Evolutionary conservation across 2,888 invertebrate genomes (phyloP).

Genomic region (Capitulum mitella): DNA sequence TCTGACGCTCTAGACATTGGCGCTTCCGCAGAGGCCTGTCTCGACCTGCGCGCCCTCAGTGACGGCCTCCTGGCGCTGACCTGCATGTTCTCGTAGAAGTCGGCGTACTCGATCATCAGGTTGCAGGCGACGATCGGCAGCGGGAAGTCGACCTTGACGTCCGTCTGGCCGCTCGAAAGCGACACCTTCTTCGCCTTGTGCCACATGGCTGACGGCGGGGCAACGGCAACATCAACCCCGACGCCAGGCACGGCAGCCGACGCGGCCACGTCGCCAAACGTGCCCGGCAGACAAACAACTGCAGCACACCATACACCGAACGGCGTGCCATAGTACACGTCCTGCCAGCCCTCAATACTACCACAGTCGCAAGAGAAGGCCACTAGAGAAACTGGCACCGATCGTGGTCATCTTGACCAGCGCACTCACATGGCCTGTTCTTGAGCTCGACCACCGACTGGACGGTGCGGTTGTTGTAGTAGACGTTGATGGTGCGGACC

Average conservation of each 20-base stretch:
- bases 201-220: slow-evolving; percentile 89
- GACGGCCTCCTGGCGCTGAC: slow-evolving; percentile 13
- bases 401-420: too few species aligned
- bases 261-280: too few species aligned
- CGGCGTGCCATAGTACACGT: too few species aligned
- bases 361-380: too few species aligned
- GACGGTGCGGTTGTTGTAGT: slow-evolving; percentile 91
- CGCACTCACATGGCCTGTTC: slow-evolving; percentile 69
- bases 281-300: too few species aligned
- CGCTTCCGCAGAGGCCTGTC: too few species aligned
- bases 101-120: slow-evolving; percentile 95
- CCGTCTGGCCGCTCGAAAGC: slow-evolving; percentile 83
- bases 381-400: too few species aligned
- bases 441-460: slow-evolving; percentile 96
- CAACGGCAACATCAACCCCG: too few species aligned
- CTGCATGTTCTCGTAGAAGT: slow-evolving; percentile 93
- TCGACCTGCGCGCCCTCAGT: background rate
- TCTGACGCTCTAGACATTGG: too few species aligned
- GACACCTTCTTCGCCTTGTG: slow-evolving; percentile 91
- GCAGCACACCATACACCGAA: too few species aligned
- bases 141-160: slow-evolving; percentile 93
- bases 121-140: slow-evolving; percentile 96
- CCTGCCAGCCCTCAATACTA: too few species aligned
- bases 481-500: slow-evolving; percentile 91
- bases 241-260: too few species aligned